Conservation (phyloP, 1,140 invertebrate genomes). For the Metopolophium dirhodum region DNA sequence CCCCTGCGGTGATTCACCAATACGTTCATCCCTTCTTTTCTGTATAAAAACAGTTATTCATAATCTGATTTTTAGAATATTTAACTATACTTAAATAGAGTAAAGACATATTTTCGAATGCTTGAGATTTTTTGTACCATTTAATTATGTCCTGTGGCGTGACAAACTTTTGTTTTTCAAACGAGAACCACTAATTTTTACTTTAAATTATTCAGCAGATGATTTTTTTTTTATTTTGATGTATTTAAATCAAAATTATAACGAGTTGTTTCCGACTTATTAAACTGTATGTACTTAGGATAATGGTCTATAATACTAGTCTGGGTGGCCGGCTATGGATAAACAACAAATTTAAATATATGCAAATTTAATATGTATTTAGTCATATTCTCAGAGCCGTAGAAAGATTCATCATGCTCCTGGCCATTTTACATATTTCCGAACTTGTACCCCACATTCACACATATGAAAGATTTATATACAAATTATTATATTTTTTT, state of each 20-base stretch:
- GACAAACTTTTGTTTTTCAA: neutral
- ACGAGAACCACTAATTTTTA: neutral
- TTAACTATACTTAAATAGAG: too few relatives aligned
- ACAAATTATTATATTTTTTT: too few relatives aligned
- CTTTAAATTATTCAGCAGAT: neutral
- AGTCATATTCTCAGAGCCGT: neutral
- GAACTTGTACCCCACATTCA: too few relatives aligned
- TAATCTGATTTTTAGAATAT: neutral
- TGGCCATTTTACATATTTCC: too few relatives aligned
- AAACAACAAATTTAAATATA: neutral
- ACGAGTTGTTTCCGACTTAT: neutral
- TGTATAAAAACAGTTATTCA: neutral
- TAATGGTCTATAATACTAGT: neutral
- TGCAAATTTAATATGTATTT: neutral
- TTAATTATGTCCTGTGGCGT: neutral
- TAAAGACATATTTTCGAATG: too few relatives aligned
- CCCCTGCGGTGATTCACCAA: neutral
- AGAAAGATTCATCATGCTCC: too few relatives aligned
- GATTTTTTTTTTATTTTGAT: neutral
- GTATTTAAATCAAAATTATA: neutral
- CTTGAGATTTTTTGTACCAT: too few relatives aligned
- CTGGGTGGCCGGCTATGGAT: neutral
- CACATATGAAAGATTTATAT: too few relatives aligned
- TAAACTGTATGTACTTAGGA: neutral
- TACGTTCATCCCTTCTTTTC: neutral